A percentile compares a stretch with the other conserved stretches of the same genome.
These are phyloP conservation scores for Betta splendens DNA, from an alignment of 2,797 vertebrate species.

Conservation along the genomic window DNA sequence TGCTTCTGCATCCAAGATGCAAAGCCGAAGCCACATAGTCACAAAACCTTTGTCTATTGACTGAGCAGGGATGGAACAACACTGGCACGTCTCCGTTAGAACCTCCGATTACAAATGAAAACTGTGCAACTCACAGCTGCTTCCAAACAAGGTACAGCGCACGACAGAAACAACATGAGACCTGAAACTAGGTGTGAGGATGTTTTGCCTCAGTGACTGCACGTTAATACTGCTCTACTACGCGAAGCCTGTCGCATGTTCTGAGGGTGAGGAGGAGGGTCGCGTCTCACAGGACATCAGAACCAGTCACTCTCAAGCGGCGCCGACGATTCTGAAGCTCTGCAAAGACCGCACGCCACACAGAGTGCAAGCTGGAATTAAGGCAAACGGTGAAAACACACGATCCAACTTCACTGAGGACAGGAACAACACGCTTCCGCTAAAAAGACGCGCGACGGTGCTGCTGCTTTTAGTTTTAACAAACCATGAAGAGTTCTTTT, in stretches of 20 bases:
- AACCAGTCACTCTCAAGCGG: conserved; percentile 26
- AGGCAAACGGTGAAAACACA: conserved; percentile 72
- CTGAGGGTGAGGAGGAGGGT: background rate
- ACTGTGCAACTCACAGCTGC: background rate
- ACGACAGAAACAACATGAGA: background rate
- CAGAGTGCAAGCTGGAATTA: conserved; percentile 67
- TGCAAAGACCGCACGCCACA: conserved; percentile 34
- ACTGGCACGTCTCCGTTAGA: background rate
- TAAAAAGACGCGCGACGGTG: conserved; percentile 20
- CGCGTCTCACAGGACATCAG: conserved; percentile 2
- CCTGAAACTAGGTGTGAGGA: background rate
- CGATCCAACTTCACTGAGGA: conserved; percentile 47
- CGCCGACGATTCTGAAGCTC: conserved; percentile 31
- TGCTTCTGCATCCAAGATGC: conserved; percentile 2
- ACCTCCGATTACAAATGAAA: background rate
- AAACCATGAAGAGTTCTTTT: conserved; percentile 73
- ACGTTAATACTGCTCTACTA: background rate
- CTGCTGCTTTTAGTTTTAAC: conserved; percentile 51
- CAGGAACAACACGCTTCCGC: conserved; percentile 27
- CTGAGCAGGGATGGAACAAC: background rate
- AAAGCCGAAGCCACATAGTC: background rate
- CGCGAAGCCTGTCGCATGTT: conserved; percentile 7
- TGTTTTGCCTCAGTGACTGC: background rate
- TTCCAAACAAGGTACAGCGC: conserved; percentile 1
- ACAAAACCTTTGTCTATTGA: conserved; percentile 4